Conservation (phyloP, 2,888 invertebrate species). For the Aleiodes alternator region DNA sequence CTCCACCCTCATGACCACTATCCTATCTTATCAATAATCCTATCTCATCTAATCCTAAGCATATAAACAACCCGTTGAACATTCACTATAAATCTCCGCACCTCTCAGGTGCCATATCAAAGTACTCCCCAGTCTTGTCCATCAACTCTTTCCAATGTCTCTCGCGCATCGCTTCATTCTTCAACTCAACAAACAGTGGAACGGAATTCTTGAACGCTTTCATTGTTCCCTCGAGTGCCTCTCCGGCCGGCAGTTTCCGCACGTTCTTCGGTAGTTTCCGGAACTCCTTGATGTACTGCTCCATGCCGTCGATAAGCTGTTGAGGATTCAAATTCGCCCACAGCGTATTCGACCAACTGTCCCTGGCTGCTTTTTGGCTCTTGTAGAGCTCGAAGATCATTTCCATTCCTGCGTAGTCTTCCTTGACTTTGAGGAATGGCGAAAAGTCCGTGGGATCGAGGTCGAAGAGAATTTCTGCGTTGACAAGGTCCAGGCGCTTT, state of each 20-base stretch:
- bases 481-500: constrained; percentile 80
- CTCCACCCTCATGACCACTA: not conserved
- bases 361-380: constrained; percentile 85
- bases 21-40: constrained; percentile 6
- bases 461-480: constrained; percentile 91
- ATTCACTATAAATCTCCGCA: constrained; percentile 56
- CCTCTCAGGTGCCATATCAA: constrained; percentile 90
- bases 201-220: constrained; percentile 91
- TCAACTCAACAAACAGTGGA: constrained; percentile 92
- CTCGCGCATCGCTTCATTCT: constrained; percentile 92
- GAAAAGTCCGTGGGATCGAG: constrained; percentile 90
- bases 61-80: not conserved
- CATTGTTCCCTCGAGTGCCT: constrained; percentile 87
- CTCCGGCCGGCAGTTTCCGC: constrained; percentile 79
- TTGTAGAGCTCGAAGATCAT: constrained; percentile 86
- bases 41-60: not conserved
- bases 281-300: constrained; percentile 87
- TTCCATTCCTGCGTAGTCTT: constrained; percentile 83
- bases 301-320: constrained; percentile 89
- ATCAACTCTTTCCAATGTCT: constrained; percentile 94
- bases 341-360: constrained; percentile 89
- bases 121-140: constrained; percentile 87
- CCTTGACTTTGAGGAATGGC: constrained; percentile 81
- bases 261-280: constrained; percentile 83
- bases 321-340: constrained; percentile 93